Evolutionary conservation across 2,888 invertebrate species (phyloP).

Genomic region (Pachycephus smyrnensis): DNA sequence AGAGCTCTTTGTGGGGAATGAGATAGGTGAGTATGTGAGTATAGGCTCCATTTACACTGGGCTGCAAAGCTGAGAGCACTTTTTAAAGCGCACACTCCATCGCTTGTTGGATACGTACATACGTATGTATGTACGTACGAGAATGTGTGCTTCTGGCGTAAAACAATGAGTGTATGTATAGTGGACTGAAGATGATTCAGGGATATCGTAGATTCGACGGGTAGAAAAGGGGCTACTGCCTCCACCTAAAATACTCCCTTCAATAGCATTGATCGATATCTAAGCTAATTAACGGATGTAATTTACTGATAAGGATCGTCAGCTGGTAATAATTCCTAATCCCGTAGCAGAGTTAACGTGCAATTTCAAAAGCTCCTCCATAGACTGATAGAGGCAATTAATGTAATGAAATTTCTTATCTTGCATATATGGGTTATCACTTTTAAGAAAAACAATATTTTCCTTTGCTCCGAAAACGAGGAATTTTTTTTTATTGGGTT

Average conservation of each 20-base stretch:
- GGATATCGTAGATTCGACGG: neutral
- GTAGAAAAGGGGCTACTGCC: neutral
- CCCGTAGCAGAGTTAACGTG: neutral
- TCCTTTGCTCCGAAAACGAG: neutral
- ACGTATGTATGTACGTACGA: neutral
- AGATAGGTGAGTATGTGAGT: conserved; percentile 4
- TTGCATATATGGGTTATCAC: neutral
- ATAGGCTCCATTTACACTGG: conserved; percentile 35
- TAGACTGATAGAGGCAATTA: neutral
- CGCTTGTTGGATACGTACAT: neutral
- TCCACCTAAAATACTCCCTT: neutral
- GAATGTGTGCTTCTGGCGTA: neutral
- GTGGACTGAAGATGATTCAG: neutral
- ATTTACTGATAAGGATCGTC: neutral
- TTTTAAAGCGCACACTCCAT: neutral
- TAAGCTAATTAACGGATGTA: neutral
- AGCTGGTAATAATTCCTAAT: neutral
- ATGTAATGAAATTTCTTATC: neutral
- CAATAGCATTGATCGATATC: neutral
- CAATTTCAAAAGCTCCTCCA: neutral
- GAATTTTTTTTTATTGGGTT: neutral
- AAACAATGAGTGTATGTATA: neutral
- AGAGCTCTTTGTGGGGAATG: conserved; percentile 21
- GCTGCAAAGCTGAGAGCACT: conserved; percentile 38
- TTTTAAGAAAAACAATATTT: neutral